These are phyloP conservation scores for Columba guinea DNA, from an alignment of 2,797 vertebrate genomes.

Conservation along the genomic window DNA sequence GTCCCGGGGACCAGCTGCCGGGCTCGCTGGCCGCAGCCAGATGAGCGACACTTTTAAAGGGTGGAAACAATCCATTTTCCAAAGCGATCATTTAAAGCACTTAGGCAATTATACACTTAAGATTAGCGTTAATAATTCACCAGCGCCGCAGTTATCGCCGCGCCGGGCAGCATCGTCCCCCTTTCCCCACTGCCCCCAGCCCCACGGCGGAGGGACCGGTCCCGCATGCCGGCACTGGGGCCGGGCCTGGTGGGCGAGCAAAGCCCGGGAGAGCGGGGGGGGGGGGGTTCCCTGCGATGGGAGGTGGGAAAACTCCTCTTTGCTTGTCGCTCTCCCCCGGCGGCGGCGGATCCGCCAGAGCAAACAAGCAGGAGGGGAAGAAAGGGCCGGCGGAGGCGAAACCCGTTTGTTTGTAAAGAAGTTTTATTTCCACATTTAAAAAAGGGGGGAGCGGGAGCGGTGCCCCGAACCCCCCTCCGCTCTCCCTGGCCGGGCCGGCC, in stretches of 20 bases:
- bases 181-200: not conserved
- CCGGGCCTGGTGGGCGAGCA: not conserved
- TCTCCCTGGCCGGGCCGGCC: conserved; percentile 43
- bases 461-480: conserved; percentile 75
- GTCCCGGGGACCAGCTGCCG: conserved; percentile 92
- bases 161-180: not conserved
- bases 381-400: not conserved
- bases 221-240: conserved; percentile 19
- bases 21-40: conserved; percentile 78
- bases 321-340: not conserved
- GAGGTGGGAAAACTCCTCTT: not conserved
- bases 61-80: conserved; percentile 87
- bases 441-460: conserved; percentile 78
- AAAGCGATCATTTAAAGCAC: conserved; percentile 91
- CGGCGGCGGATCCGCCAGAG: not conserved
- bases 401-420: conserved; percentile 83
- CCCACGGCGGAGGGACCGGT: not conserved
- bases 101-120: conserved; percentile 86
- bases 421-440: conserved; percentile 96
- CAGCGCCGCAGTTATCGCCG: not conserved
- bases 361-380: not conserved
- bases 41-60: conserved; percentile 80
- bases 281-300: not conserved
- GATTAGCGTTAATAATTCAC: conserved; percentile 86
- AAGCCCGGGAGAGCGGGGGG: not conserved